These are phyloP conservation scores for Fratercula arctica DNA, from an alignment of 2,797 vertebrate genomes.

Conservation along the genomic window DNA sequence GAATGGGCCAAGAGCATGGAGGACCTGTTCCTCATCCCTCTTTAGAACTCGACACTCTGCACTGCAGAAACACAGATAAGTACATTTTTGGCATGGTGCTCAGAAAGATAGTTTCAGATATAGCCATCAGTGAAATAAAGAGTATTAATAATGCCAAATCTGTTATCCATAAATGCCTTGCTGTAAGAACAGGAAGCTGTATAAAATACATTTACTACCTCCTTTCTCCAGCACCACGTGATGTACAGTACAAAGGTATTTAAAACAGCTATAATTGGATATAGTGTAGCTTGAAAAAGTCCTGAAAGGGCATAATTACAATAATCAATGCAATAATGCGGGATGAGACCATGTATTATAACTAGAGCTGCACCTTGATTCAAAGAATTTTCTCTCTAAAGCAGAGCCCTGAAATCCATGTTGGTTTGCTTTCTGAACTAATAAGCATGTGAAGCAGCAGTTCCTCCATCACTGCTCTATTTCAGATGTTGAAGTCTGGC, in stretches of 20 bases:
- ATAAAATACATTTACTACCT: neutral
- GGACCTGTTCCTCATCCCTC: neutral
- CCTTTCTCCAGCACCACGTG: slow-evolving; percentile 31
- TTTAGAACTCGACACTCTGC: neutral
- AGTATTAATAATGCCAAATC: neutral
- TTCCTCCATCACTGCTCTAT: neutral
- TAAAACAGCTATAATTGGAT: slow-evolving; percentile 68
- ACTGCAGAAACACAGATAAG: neutral
- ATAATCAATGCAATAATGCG: slow-evolving; percentile 57
- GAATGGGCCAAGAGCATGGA: neutral
- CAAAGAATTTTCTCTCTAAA: slow-evolving; percentile 17
- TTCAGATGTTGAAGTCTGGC: neutral
- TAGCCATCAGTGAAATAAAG: neutral
- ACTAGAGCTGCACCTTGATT: slow-evolving; percentile 40
- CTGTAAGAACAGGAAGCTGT: slow-evolving; percentile 43
- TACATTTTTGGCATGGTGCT: neutral
- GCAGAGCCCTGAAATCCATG: neutral
- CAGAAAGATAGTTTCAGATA: neutral
- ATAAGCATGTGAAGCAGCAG: neutral
- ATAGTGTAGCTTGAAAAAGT: slow-evolving; percentile 53
- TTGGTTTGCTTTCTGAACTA: neutral
- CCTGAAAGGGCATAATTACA: slow-evolving; percentile 65
- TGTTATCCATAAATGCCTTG: slow-evolving; percentile 35
- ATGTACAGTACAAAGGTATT: slow-evolving; percentile 59
- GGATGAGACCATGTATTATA: slow-evolving; percentile 52